A percentile compares a stretch with the other conserved stretches of the same genome.
phyloP scores from a whole-genome alignment of 2,888 invertebrate species.

The Eudasyphora cyanicolor region DNA sequence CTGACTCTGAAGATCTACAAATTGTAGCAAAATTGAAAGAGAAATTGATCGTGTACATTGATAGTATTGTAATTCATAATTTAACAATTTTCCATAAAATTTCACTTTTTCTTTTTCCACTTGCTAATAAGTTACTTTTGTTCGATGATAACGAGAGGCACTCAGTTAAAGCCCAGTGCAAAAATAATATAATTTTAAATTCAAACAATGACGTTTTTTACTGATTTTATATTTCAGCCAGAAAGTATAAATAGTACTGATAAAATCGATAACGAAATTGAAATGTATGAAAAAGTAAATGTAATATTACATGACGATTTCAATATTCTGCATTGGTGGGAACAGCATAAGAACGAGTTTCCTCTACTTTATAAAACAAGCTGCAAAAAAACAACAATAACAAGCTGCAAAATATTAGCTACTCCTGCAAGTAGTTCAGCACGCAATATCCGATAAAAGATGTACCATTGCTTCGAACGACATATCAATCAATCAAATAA shows the following conservation, averaged over 20 bases:
- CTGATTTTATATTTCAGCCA: constrained; percentile 46
- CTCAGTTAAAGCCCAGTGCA: constrained; percentile 51
- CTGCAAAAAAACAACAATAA: no score
- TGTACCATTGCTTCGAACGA: constrained; percentile 22
- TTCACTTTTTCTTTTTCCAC: constrained; percentile 63
- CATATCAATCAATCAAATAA: constrained; percentile 50
- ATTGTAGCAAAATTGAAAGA: no score
- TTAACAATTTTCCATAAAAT: constrained; percentile 61
- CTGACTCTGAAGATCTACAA: no score
- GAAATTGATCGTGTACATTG: background rate
- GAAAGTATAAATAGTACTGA: constrained; percentile 19
- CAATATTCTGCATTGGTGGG: constrained; percentile 57
- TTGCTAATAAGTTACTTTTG: constrained; percentile 57
- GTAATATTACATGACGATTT: constrained; percentile 43
- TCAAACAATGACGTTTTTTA: constrained; percentile 37
- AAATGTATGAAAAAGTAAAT: constrained; percentile 45
- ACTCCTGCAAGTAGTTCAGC: constrained; percentile 56
- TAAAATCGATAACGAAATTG: constrained; percentile 46
- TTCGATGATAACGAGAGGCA: constrained; percentile 52
- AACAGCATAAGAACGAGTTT: no score
- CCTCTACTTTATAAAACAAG: no score
- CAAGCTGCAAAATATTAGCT: constrained; percentile 50
- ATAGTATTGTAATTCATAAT: constrained; percentile 41
- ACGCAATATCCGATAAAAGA: constrained; percentile 45
- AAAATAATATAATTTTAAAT: constrained; percentile 25